Conservation (phyloP, 30 jellyfish, hydroid and myxozoan genomes). For the Turritopsis dohrnii region DNA sequence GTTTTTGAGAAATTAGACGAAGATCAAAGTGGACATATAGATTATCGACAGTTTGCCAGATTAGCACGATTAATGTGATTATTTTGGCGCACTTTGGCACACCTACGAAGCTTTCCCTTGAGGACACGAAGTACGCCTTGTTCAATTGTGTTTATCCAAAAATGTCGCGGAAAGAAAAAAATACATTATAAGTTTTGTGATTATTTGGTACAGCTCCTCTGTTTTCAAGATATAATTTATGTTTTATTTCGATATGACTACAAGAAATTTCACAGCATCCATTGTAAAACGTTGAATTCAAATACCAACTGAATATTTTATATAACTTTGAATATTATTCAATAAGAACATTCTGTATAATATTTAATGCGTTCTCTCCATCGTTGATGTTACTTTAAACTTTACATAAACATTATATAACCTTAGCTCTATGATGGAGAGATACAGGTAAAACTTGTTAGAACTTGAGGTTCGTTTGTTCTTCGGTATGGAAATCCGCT, state of each 20-base stretch:
- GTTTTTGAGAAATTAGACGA: conserved; percentile 43
- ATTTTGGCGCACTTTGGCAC: neutral
- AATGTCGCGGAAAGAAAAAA: too few relatives aligned
- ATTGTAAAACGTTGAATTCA: neutral
- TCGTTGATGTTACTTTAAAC: neutral
- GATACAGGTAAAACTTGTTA: neutral
- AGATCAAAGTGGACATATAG: conserved; percentile 47
- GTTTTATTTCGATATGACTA: neutral
- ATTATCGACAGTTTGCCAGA: conserved; percentile 43
- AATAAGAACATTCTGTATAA: neutral
- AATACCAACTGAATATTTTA: neutral
- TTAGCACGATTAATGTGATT: neutral
- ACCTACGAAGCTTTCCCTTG: too few relatives aligned
- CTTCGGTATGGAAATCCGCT: neutral
- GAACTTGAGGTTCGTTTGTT: neutral
- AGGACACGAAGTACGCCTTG: too few relatives aligned
- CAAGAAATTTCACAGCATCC: neutral
- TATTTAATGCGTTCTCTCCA: neutral
- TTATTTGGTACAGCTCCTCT: too few relatives aligned
- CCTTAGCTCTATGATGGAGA: neutral
- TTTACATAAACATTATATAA: too few relatives aligned
- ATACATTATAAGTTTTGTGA: too few relatives aligned
- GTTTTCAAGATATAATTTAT: too few relatives aligned
- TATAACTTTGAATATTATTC: neutral
- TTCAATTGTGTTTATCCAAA: too few relatives aligned